phyloP scores from a whole-genome alignment of 2,113 vertebrate species.

The Psilopogon haemacephalus region DNA sequence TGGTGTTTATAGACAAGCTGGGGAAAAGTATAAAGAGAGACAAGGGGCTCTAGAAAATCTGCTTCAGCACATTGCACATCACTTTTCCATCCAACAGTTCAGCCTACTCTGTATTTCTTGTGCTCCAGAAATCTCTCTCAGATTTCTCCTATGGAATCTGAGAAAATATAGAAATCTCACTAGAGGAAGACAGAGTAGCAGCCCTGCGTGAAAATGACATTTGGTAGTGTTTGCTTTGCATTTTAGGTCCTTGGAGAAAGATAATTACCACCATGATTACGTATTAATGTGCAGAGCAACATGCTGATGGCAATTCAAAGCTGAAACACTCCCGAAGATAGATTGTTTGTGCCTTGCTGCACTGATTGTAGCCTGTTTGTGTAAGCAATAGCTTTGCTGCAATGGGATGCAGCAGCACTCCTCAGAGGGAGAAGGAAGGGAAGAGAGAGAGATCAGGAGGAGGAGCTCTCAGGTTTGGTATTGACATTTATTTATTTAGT shows the following conservation, averaged over 20 bases:
- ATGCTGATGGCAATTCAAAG: background rate
- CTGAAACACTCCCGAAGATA: background rate
- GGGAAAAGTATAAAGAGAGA: background rate
- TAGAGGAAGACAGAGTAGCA: background rate
- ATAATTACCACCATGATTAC: background rate
- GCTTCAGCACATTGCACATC: background rate
- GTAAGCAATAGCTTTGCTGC: background rate
- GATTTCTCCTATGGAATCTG: background rate
- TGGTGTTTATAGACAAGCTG: background rate
- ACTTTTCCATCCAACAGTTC: background rate
- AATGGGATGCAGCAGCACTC: background rate
- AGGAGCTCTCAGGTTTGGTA: too few relatives aligned
- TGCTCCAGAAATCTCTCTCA: background rate
- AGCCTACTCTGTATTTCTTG: background rate
- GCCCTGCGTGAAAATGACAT: background rate
- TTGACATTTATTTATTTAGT: too few relatives aligned
- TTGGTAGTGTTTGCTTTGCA: background rate
- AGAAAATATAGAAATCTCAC: background rate
- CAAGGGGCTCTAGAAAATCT: background rate
- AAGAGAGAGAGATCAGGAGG: too few relatives aligned
- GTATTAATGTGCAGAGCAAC: background rate
- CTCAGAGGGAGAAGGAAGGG: too few relatives aligned
- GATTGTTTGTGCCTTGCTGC: background rate
- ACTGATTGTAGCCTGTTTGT: background rate
- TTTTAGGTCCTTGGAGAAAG: conserved; percentile 10